Conservation (phyloP, 2,113 vertebrate species). For the Muntiacus muntjak region DNA sequence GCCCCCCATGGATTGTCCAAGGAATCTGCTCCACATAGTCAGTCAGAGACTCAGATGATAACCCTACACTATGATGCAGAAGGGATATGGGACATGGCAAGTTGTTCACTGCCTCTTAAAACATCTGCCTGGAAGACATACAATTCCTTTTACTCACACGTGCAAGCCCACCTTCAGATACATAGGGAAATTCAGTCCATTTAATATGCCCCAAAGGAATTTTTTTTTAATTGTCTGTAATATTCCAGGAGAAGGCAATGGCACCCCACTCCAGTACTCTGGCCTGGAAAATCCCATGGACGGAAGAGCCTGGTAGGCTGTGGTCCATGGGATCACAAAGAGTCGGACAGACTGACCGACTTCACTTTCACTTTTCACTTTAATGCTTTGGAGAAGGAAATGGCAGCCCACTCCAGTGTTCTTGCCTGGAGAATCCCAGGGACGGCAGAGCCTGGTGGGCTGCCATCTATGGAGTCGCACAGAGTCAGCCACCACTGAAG, state of each 20-base stretch:
- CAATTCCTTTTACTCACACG: not conserved
- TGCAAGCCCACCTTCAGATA: not conserved
- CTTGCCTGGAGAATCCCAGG: too few relatives aligned
- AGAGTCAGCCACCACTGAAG: too few relatives aligned
- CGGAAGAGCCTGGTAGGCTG: too few relatives aligned
- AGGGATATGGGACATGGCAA: not conserved
- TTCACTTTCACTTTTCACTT: too few relatives aligned
- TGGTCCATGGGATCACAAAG: too few relatives aligned
- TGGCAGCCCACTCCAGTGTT: too few relatives aligned
- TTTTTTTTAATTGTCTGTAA: not conserved
- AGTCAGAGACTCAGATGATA: not conserved
- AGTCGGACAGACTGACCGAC: too few relatives aligned
- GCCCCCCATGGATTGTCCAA: not conserved
- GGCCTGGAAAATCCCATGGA: too few relatives aligned
- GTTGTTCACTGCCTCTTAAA: not conserved
- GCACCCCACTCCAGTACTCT: too few relatives aligned
- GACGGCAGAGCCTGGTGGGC: too few relatives aligned
- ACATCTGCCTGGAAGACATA: not conserved
- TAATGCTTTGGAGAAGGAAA: too few relatives aligned
- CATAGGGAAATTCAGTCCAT: not conserved
- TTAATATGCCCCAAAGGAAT: not conserved
- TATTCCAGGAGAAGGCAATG: not conserved
- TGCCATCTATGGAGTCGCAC: too few relatives aligned
- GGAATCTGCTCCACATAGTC: not conserved
- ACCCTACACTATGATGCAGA: not conserved